Percentiles rank a stretch among this genome's conserved stretches.
Evolutionary conservation across 2,797 vertebrate species (phyloP).

Genomic region (Lophura swinhoii): DNA sequence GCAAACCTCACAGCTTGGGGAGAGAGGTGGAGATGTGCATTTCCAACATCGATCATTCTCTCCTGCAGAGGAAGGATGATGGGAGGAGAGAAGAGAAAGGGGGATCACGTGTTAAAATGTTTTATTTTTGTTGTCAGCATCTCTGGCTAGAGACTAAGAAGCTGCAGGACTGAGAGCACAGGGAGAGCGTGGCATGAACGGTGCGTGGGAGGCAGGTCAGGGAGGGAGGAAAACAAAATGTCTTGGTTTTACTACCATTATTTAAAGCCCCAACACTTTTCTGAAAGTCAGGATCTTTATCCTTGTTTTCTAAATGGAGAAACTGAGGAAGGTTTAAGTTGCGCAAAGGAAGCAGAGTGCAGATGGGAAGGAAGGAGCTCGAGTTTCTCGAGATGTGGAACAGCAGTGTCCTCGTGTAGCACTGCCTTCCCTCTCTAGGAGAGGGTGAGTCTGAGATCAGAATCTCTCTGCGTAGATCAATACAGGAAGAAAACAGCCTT

Average conservation of each 20-base stretch:
- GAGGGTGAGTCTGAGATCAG: not conserved
- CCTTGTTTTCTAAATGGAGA: not conserved
- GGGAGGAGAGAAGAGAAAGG: not conserved
- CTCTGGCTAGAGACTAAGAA: not conserved
- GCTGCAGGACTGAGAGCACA: not conserved
- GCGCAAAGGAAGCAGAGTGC: not conserved
- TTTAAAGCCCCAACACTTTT: not conserved
- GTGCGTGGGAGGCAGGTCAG: not conserved
- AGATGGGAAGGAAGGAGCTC: not conserved
- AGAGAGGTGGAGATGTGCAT: not conserved
- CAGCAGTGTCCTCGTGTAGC: accelerated
- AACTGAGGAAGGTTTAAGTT: not conserved
- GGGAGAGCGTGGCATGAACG: not conserved
- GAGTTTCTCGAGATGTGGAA: not conserved
- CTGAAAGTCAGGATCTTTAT: not conserved
- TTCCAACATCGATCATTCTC: not conserved
- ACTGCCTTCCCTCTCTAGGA: not conserved
- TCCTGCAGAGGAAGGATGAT: not conserved
- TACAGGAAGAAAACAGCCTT: not conserved
- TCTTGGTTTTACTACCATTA: accelerated
- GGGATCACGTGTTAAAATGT: not conserved
- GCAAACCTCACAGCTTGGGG: not conserved
- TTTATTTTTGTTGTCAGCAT: slow-evolving; percentile 20
- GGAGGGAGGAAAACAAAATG: not conserved
- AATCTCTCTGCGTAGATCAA: not conserved